Evolutionary conservation across 1,140 invertebrate genomes (phyloP), one percentile per base, ranked within the genome.

Genomic region (Megalonaias nervosa): DNA sequence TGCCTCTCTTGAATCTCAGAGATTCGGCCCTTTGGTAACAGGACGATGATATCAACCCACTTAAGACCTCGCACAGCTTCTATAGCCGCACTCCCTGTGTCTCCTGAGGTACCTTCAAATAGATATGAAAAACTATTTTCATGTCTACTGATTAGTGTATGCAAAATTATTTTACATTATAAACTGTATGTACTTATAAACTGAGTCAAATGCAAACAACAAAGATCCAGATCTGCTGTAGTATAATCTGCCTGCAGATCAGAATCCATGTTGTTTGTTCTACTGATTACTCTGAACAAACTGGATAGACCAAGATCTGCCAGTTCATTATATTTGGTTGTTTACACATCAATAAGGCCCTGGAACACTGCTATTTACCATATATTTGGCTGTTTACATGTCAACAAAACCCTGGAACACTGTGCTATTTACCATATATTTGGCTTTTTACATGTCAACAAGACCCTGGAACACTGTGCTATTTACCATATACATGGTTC

Each of bases 21-120:
- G 67, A 89, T 88, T 69, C 88, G 84, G 12, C 88, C 90, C 61
- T 89, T 83, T 14, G 92, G 92, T 65, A 91, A 88, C 11, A 93
- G 75, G 0, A 93, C 91, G 55, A 93, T 84, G 12, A 92, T 88
- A 83, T 93, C 91, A 14, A 92, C 85, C 71, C 80, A 82, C 23
- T 87, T 69, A 6, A 90, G 80, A 12, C 90, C 91, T 19, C 84
- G 69, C 4, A 93, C 87, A 61, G 90, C 86, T 74, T 92, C 89
- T 71, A 93, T 91, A 11, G 92, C 92, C 17, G 92, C 86, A 85
- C 91, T 91, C 55, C 92, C 92, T 0, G 92, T 93, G 81, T 93
- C 92, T 12, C 92, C 92, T 55, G 92, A 92, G 14, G 92, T 93
- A 14, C 86, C 92, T 89, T 84, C 15, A 48, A 78, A 69, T 16